Conservation (phyloP, 2,113 vertebrate genomes). For the Stomatorhinus ivindoensis region DNA sequence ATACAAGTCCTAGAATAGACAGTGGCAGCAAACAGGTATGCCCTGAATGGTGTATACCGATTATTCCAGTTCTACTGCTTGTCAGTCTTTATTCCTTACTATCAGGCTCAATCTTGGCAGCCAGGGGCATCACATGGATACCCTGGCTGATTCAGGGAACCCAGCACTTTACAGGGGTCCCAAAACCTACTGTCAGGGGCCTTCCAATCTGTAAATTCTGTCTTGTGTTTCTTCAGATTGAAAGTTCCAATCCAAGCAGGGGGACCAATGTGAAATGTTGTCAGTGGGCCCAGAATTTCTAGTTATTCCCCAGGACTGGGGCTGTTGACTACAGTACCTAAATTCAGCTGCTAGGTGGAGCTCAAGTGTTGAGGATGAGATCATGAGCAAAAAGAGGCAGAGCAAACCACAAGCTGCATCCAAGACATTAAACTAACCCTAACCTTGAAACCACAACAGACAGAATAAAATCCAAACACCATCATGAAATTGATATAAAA, state of each 20-base stretch:
- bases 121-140: not conserved
- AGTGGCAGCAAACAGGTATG: not conserved
- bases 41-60: not conserved
- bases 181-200: not conserved
- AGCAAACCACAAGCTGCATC: not conserved
- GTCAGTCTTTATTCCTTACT: not conserved
- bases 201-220: not conserved
- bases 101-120: not conserved
- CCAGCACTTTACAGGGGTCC: not conserved
- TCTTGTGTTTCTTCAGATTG: not conserved
- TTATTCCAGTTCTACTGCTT: not conserved
- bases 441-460: not conserved
- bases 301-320: not conserved
- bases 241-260: not conserved
- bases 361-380: not conserved
- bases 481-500: not conserved
- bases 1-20: not conserved
- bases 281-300: not conserved
- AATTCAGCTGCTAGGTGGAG: not conserved
- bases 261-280: not conserved
- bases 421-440: not conserved
- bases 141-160: not conserved
- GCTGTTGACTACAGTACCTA: not conserved
- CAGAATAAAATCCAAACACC: not conserved
- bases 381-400: not conserved